phyloP scores from a whole-genome alignment of 2,797 vertebrate genomes.

The Cirrhinus molitorella region DNA sequence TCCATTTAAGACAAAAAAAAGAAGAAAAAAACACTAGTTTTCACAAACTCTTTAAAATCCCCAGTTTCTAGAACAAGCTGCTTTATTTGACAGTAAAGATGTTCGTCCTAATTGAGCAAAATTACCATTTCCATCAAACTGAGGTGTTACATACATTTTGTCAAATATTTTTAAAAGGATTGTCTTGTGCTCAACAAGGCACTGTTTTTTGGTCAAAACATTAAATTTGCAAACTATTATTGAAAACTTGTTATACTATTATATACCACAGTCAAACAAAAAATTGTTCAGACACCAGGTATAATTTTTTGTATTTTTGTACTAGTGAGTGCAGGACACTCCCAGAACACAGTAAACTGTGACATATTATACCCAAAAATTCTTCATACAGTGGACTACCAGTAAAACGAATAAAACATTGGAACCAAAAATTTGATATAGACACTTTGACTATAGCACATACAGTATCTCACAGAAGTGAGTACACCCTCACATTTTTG shows the following conservation, averaged over 20 bases:
- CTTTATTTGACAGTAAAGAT: background rate
- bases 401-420: too few relatives aligned
- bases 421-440: too few relatives aligned
- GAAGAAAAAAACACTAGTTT: background rate
- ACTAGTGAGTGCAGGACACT: too few relatives aligned
- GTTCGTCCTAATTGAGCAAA: conserved; percentile 2
- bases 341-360: too few relatives aligned
- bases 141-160: background rate
- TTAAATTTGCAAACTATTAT: background rate
- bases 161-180: background rate
- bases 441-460: too few relatives aligned
- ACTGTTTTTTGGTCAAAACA: background rate
- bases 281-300: too few relatives aligned
- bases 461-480: too few relatives aligned
- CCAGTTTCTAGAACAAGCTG: background rate
- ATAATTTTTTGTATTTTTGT: too few relatives aligned
- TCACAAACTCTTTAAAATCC: background rate
- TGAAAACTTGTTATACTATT: background rate
- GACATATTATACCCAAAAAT: too few relatives aligned
- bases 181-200: background rate
- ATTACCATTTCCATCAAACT: background rate
- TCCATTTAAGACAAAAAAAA: background rate
- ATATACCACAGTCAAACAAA: too few relatives aligned
- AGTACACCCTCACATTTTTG: too few relatives aligned
- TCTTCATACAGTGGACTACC: too few relatives aligned